Evolutionary conservation across 2,113 vertebrate genomes (phyloP), one percentile per base, ranked within the genome.

Genomic region (Epinephelus moara): DNA sequence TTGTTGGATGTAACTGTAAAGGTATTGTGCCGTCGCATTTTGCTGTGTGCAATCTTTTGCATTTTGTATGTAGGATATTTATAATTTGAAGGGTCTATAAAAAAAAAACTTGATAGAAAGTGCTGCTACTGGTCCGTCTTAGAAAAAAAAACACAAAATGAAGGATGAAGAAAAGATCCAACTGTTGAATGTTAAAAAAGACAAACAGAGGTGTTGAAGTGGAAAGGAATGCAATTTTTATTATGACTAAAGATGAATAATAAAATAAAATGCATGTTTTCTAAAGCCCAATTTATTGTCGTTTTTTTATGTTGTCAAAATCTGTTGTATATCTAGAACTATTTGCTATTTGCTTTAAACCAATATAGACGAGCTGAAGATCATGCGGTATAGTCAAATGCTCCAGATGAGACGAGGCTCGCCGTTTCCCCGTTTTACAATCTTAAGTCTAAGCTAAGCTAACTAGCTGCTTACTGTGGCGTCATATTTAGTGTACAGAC

Each of bases 251-350:
- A 73, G 88, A 89, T 81, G 47, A 90, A 84, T 85, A 90, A 95
- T 92, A 78, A 92, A 96, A 95, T 94, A 94, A 94, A 94, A 89
- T 86, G 88, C 89, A 92, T 90, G 77, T 95, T 95, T 95, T 95
- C 89, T 93, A 91, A 92, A 55, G 78, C 64, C 7, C 62, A 37
- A 70, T 64, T 70, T 21, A 11, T 59, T 73, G 27, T 75, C 19
- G 0, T 59, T 40, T 69, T 76, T 80, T 77, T 80, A 27, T 60
- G 21, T 17, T 23, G 3, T 9, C 3, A 62, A 33, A 53, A 17
- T 6, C 11, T 45, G 42, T 45, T 12, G 42, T 40, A 45, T 11
- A 45, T 12, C 10, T 45, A n/a, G 17, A 53, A 53, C 1, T 62
- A 14, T 63, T 53, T n/a, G 52, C 19, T 15, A 2, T 49, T 49